Evolutionary conservation across 2,113 vertebrate species (phyloP).

Genomic region (Ivindomyrus marchei): DNA sequence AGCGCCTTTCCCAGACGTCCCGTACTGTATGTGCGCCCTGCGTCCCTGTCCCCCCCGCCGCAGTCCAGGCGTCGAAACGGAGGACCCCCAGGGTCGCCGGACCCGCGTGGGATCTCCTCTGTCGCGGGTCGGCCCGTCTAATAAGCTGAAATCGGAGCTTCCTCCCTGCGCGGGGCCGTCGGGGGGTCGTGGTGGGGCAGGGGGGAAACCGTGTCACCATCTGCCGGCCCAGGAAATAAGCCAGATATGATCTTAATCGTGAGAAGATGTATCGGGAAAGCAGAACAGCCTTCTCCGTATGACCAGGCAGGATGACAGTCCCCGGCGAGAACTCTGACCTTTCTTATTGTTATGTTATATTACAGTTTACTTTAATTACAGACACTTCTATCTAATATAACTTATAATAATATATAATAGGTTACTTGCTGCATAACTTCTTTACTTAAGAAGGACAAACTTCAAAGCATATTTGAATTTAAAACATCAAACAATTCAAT

Average conservation of each 20-base stretch:
- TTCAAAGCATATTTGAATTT: neutral
- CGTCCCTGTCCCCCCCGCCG: neutral
- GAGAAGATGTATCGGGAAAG: constrained; percentile 24
- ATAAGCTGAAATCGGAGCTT: constrained; percentile 15
- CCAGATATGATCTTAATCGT: constrained; percentile 29
- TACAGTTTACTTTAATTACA: neutral
- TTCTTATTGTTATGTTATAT: constrained; percentile 13
- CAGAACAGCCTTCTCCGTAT: neutral
- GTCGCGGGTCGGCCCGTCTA: neutral
- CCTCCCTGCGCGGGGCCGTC: neutral
- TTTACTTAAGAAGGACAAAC: neutral
- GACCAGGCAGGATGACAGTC: neutral
- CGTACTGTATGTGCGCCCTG: neutral
- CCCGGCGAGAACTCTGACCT: neutral
- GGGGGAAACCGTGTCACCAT: constrained; percentile 20
- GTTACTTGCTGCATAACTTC: neutral
- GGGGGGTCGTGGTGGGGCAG: neutral
- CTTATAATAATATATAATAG: neutral
- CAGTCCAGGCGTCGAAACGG: neutral
- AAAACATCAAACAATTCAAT: neutral
- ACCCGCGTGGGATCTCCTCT: neutral
- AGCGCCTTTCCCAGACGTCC: neutral
- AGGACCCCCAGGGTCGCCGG: neutral
- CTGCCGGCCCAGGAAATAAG: constrained; percentile 29
- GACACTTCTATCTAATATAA: neutral